A percentile compares a stretch with the other conserved stretches of the same genome.
These are phyloP conservation scores for Antidorcas marsupialis DNA, from an alignment of 2,113 vertebrate genomes.

Conservation along the genomic window DNA sequence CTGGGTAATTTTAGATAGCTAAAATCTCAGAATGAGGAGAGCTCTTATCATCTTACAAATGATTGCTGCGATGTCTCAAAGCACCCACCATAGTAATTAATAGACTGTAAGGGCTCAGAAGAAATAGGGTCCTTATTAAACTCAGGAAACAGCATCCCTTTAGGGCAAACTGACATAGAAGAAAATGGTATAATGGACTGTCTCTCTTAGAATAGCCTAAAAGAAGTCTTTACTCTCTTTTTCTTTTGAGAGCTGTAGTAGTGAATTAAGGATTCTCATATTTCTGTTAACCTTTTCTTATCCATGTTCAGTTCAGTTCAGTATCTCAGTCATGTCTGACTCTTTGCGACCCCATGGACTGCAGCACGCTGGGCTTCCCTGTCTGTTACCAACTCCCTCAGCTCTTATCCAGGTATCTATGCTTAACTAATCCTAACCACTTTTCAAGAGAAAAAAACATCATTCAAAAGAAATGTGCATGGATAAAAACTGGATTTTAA, in stretches of 20 bases:
- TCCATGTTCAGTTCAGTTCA: neutral
- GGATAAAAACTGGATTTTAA: slow-evolving; percentile 40
- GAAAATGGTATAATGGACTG: slow-evolving; percentile 46
- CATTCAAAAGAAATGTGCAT: slow-evolving; percentile 35
- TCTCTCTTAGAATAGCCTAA: slow-evolving; percentile 8
- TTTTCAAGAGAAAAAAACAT: neutral
- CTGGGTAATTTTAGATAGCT: slow-evolving; percentile 56
- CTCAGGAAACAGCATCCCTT: slow-evolving; percentile 43
- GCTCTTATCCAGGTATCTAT: slow-evolving; percentile 15
- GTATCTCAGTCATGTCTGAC: neutral
- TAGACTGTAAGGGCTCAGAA: slow-evolving; percentile 39
- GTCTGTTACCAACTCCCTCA: neutral
- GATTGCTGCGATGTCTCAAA: slow-evolving; percentile 38
- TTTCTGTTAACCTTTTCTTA: slow-evolving; percentile 52
- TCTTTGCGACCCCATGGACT: neutral
- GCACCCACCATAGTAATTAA: slow-evolving; percentile 51
- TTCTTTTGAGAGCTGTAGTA: neutral
- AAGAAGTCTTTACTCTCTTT: neutral
- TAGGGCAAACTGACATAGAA: slow-evolving; percentile 54
- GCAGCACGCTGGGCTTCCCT: neutral
- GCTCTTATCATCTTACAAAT: slow-evolving; percentile 47
- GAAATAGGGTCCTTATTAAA: slow-evolving; percentile 53
- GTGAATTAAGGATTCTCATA: slow-evolving; percentile 51
- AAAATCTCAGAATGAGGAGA: slow-evolving; percentile 49
- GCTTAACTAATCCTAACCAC: slow-evolving; percentile 28